Evolutionary conservation across 2,113 vertebrate species (phyloP), one percentile per base, ranked within the genome.

Genomic region (Spea multiplicata): DNA sequence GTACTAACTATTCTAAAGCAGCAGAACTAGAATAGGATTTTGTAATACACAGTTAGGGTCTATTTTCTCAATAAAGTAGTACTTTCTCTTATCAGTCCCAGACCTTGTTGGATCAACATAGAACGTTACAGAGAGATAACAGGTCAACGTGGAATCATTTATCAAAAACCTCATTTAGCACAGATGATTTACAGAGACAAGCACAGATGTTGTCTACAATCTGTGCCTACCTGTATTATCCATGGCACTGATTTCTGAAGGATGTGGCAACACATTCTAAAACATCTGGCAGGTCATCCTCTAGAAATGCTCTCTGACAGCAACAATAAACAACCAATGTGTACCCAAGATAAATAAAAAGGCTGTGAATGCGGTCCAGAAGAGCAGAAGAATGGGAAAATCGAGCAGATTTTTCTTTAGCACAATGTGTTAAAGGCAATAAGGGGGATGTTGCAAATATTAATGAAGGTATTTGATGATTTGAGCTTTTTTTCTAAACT

Each of bases 151-250:
- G 55, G 10, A 59, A 59, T 52, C 12, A 62, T 78, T 64, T 62
- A 71, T 78, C 55, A 71, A 62, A 71, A 61, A 44, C 16, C 16
- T 71, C 57, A 62, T 71, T 78, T 62, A n/a, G n/a, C 49, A n/a
- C 55, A 50, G 46, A 44, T 52, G 46, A 78, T 78, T 70, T 62
- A 52, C 5, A 62, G 13, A 50, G 59, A 78, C 69, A 78, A 72
- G 61, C 14, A 47, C 76, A 78, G 69, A 78, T 78, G 76, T 16
- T 78, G 30, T 66, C 5, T 71, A 45, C 69, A 78, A 69, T 72
- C 10, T 71, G 48, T 55, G 48, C 17, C 16, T 66, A 65, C 76
- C 69, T 72, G 49, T 66, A 61, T 52, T 66, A 45, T 3, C 50
- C 5, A 48, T 76, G 53, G 65, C 65, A 59, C 53, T 16, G 44